phyloP scores from a whole-genome alignment of 2,888 invertebrate genomes.

The Napeogenes inachia region DNA sequence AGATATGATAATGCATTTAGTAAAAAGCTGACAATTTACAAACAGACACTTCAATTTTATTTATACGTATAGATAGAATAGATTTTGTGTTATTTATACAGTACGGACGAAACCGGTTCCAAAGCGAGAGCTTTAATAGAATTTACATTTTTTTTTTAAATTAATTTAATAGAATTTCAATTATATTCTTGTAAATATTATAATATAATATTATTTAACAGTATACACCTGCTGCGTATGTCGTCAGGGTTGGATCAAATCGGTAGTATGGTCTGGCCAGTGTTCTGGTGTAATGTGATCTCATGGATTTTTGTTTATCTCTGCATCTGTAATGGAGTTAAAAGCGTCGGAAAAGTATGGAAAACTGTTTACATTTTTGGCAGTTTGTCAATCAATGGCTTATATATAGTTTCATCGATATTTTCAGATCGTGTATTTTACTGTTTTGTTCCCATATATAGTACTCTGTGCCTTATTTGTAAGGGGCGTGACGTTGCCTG shows the following conservation, averaged over 20 bases:
- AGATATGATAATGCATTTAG: too few species aligned
- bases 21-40: too few species aligned
- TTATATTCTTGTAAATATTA: too few species aligned
- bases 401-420: constrained; percentile 28
- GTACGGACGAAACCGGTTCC: too few species aligned
- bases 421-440: constrained; percentile 86
- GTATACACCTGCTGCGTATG: constrained; percentile 86
- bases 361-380: too few species aligned
- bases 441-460: constrained; percentile 89
- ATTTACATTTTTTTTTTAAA: too few species aligned
- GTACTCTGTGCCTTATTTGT: constrained; percentile 84
- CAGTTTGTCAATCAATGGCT: not conserved
- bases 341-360: constrained; percentile 88
- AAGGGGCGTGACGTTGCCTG: constrained; percentile 88
- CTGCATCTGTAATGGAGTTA: constrained; percentile 91
- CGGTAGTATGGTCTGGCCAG: constrained; percentile 88
- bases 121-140: too few species aligned
- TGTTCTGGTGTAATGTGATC: constrained; percentile 84
- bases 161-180: too few species aligned
- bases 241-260: constrained; percentile 84
- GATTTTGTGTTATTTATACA: too few species aligned
- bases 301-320: constrained; percentile 90
- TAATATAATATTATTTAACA: constrained; percentile 54
- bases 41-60: too few species aligned
- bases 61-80: too few species aligned